These are phyloP conservation scores for Anseranas semipalmata DNA, from an alignment of 2,113 vertebrate species.

Conservation along the genomic window DNA sequence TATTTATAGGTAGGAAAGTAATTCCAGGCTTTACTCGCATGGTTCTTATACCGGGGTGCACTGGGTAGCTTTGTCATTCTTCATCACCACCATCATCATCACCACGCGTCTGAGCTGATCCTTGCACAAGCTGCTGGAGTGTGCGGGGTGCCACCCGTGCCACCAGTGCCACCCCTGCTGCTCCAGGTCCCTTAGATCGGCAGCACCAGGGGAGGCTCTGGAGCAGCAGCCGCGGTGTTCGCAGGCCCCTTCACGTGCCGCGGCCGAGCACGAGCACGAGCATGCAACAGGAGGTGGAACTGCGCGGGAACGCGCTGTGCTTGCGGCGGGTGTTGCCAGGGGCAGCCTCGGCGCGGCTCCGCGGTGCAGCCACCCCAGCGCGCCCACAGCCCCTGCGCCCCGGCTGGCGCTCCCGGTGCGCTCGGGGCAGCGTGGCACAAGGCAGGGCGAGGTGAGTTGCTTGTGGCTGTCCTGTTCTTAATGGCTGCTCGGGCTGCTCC, in stretches of 20 bases:
- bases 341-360: rapidly evolving
- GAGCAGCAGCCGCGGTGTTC: rapidly evolving
- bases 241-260: background rate
- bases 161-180: background rate
- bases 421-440: background rate
- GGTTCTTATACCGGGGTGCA: background rate
- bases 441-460: rapidly evolving
- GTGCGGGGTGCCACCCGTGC: background rate
- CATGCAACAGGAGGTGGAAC: background rate
- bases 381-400: background rate
- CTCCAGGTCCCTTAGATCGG: rapidly evolving
- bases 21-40: background rate
- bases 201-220: background rate
- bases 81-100: background rate
- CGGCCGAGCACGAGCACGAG: background rate
- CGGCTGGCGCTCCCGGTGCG: rapidly evolving
- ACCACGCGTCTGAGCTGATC: background rate
- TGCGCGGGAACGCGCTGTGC: rapidly evolving
- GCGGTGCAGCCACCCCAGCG: no score
- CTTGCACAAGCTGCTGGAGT: background rate
- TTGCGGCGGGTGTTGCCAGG: rapidly evolving
- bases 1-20: background rate
- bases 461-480: background rate
- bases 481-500: background rate
- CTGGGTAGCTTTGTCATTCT: background rate